Evolutionary conservation across 2,797 vertebrate species (phyloP), one percentile per base, ranked within the genome.

Genomic region (Acanthiza pusilla): DNA sequence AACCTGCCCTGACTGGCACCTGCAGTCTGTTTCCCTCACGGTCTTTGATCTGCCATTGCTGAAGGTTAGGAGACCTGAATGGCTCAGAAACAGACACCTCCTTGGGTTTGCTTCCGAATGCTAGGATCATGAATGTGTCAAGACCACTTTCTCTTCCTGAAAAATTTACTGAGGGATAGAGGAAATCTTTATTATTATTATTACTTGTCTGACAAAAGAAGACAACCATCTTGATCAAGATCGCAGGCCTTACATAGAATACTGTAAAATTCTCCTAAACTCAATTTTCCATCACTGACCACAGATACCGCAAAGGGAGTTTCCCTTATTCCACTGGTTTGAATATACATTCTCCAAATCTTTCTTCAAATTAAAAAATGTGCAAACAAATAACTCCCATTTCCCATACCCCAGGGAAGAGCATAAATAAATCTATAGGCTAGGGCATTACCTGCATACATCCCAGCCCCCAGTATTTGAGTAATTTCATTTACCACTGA

Each of bases 1-100:
- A 97, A 97, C 96, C 80, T 97, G 96, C 72, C 96, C 91, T 67
- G 50, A 89, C 84, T 94, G 96, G 96, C 96, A 96, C 78, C 91
- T 96, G 95, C 80, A 77, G 78, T 43, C 84, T 93, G 66, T 47
- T 94, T 95, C 74, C 83, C 68, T 91, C 3, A 0, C 78, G 77
- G 96, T 92, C 93, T 96, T 97, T 96, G 89, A 96, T 97, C 96
- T 94, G 47, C 93, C 95, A 96, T 48, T 82, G 80, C 86, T 91
- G 85, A 96, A 94, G 85, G 89, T 95, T 91, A 93, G 91, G 93
- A 90, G 90, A 62, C 75, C 77, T 87, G 67, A 87, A 87, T 30
- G 77, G 83, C 57, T 94, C 77, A 76, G 48, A 87, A 78, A 76
- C 80, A 71, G 81, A 76, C 80, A 71, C 55, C 87, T 92, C 76